Percentiles rank a stretch among this genome's conserved stretches.
Conservation (phyloP, 2,113 vertebrate genomes). For the Aspidoscelis tigris region DNA sequence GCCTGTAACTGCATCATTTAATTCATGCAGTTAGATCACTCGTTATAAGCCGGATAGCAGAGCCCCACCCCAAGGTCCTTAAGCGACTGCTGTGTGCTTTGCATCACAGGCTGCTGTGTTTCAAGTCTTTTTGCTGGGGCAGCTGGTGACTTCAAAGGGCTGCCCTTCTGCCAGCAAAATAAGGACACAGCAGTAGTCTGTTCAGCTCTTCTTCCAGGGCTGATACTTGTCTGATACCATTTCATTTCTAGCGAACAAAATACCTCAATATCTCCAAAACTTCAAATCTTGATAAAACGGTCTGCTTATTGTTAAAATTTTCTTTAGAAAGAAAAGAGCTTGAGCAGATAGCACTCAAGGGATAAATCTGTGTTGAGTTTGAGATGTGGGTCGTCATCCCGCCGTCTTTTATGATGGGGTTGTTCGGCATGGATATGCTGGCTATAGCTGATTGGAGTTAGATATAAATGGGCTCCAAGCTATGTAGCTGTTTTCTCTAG, state of each 20-base stretch:
- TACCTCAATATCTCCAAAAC: background rate
- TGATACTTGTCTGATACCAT: background rate
- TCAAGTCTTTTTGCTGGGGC: background rate
- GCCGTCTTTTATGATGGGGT: no score
- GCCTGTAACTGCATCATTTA: slow-evolving; percentile 53
- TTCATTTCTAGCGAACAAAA: background rate
- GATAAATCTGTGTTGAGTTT: background rate
- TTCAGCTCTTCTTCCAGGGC: background rate
- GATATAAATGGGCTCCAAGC: no score
- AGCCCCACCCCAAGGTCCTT: background rate
- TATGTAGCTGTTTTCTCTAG: no score
- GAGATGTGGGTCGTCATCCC: no score
- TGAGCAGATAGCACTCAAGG: background rate
- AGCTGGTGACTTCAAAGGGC: background rate
- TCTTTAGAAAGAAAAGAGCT: background rate
- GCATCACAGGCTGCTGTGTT: background rate
- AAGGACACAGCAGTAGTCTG: no score
- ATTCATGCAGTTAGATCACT: slow-evolving; percentile 39
- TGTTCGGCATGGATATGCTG: no score
- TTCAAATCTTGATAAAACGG: background rate
- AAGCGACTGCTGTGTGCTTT: background rate
- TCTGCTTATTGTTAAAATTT: background rate
- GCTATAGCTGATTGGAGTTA: no score
- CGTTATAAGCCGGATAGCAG: slow-evolving; percentile 48
- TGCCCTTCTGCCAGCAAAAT: background rate